Conservation (phyloP, 2,888 invertebrate species). For the Lasioglossum morio region DNA sequence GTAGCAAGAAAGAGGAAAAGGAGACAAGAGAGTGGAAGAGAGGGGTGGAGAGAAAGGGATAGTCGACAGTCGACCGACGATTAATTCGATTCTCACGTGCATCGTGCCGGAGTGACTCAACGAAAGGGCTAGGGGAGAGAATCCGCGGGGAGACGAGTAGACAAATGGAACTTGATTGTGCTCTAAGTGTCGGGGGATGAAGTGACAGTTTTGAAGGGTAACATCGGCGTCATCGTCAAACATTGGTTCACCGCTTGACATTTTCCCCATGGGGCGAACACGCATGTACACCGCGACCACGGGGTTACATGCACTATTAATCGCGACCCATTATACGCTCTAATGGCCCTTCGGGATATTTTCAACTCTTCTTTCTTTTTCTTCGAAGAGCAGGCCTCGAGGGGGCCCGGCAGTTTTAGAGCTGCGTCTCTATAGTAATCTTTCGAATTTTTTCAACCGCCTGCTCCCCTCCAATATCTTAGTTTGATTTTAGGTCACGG, state of each 20-base stretch:
- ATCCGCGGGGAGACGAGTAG: constrained; percentile 51
- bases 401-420: background rate
- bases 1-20: background rate
- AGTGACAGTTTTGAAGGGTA: constrained; percentile 74
- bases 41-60: background rate
- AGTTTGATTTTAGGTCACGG: background rate
- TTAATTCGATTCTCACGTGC: constrained; percentile 69
- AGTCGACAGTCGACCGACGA: constrained; percentile 35
- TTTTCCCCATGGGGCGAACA: constrained; percentile 68
- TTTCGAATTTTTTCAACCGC: background rate
- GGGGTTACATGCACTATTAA: constrained; percentile 74
- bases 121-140: constrained; percentile 27
- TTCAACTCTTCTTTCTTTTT: constrained; percentile 43
- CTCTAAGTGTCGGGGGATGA: constrained; percentile 70
- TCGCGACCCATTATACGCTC: constrained; percentile 73
- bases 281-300: constrained; percentile 24
- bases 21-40: background rate
- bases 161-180: constrained; percentile 74
- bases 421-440: background rate
- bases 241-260: constrained; percentile 74
- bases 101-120: constrained; percentile 53
- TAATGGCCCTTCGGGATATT: constrained; percentile 61
- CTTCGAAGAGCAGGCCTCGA: background rate
- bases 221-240: constrained; percentile 74
- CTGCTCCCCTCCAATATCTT: background rate